A percentile compares a stretch with the other conserved stretches of the same genome.
Evolutionary conservation across 2,888 invertebrate species (phyloP).

Genomic region (Seira sanloemensis): DNA sequence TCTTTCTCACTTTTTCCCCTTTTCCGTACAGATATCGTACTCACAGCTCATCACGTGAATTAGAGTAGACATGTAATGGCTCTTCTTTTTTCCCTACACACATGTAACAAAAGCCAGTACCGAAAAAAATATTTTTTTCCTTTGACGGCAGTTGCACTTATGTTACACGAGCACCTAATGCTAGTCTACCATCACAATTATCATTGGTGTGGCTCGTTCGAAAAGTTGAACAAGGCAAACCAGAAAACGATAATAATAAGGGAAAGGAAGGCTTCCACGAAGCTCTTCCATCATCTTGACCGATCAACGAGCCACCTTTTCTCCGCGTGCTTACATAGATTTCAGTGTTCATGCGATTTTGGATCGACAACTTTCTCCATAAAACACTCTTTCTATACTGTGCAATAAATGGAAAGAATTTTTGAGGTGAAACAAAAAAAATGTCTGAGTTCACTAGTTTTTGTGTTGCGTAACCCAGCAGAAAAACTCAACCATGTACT

Average conservation of each 20-base stretch:
- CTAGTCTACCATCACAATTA: not conserved
- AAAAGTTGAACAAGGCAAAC: not conserved
- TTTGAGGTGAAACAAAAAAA: no score
- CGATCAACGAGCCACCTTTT: no score
- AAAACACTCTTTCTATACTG: no score
- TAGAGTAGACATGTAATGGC: conserved; percentile 55
- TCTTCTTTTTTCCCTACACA: not conserved
- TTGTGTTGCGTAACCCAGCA: no score
- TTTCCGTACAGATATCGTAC: conserved; percentile 24
- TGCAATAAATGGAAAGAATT: no score
- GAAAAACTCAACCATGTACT: no score
- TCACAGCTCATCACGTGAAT: conserved; percentile 60
- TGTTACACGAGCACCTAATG: conserved; percentile 16
- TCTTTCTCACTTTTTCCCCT: conserved; percentile 40
- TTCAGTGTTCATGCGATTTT: no score
- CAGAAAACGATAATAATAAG: not conserved
- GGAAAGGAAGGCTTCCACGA: no score
- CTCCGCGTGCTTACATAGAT: no score
- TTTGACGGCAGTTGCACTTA: conserved; percentile 55
- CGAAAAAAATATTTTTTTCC: conserved; percentile 36
- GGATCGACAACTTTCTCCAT: no score
- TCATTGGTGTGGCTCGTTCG: not conserved
- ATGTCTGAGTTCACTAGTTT: no score
- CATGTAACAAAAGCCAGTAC: not conserved
- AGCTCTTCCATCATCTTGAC: no score